Conservation (phyloP, 2,888 invertebrate genomes). For the Eugnorisma glareosa region DNA sequence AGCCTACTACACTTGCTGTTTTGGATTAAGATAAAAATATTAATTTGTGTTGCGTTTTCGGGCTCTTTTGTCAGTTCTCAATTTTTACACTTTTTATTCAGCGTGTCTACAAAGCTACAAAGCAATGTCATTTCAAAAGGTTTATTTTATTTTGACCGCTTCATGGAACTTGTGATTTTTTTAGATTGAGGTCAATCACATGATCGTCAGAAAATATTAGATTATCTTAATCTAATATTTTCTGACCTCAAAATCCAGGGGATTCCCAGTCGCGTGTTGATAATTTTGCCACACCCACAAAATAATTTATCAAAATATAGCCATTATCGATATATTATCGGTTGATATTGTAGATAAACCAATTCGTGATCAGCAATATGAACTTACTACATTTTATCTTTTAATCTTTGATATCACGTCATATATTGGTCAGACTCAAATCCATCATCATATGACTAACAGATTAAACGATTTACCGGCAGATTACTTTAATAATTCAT, state of each 20-base stretch:
- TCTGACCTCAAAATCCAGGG: constrained; percentile 14
- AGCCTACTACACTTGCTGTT: not conserved
- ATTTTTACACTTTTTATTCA: not conserved
- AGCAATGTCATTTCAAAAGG: not conserved
- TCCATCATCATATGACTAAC: constrained; percentile 32
- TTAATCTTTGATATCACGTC: constrained; percentile 6
- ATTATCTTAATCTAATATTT: not conserved
- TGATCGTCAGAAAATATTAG: not conserved
- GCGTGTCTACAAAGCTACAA: not conserved
- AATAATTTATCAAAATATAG: constrained; percentile 14
- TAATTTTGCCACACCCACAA: constrained; percentile 43
- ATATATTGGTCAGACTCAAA: constrained; percentile 7
- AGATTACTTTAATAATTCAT: constrained; percentile 67
- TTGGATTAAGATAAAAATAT: not conserved
- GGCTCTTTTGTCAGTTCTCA: not conserved
- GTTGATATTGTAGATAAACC: constrained; percentile 28
- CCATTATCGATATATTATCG: constrained; percentile 28
- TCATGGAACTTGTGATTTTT: not conserved
- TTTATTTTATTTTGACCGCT: not conserved
- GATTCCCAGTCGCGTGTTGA: not conserved
- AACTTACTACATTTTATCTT: not conserved
- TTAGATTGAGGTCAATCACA: not conserved
- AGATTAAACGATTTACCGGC: constrained; percentile 53
- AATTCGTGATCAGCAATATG: constrained; percentile 19
- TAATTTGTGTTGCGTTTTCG: not conserved